These are phyloP conservation scores for Falco rusticolus DNA, from an alignment of 2,797 vertebrate species.

Conservation along the genomic window DNA sequence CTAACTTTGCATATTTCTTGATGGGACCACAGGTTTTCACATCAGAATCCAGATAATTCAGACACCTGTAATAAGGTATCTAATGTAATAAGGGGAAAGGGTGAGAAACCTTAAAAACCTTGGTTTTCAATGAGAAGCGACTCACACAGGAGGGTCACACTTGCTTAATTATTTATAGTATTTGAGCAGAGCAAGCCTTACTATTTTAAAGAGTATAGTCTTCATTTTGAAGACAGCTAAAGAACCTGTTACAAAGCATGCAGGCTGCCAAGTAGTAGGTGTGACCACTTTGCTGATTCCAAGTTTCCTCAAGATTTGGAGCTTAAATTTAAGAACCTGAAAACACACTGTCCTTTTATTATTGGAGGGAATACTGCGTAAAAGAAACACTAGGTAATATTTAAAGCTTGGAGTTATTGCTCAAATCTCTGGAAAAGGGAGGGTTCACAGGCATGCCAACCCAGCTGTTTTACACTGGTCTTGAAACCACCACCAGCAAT, in stretches of 20 bases:
- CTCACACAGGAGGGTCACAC: not conserved
- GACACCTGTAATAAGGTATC: not conserved
- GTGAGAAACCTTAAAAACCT: not conserved
- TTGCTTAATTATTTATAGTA: not conserved
- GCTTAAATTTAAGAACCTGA: not conserved
- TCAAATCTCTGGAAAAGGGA: not conserved
- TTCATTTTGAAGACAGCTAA: not conserved
- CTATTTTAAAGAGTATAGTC: not conserved
- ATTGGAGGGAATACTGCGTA: fast-evolving
- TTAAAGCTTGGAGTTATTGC: not conserved
- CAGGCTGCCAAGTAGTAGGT: not conserved
- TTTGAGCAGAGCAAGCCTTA: not conserved
- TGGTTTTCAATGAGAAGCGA: not conserved
- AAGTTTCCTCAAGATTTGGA: not conserved
- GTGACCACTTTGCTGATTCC: not conserved
- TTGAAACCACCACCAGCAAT: not conserved
- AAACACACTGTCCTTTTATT: fast-evolving
- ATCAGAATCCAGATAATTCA: not conserved
- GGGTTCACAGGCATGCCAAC: not conserved
- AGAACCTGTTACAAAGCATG: fast-evolving
- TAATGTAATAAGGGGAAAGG: not conserved
- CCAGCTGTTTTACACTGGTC: not conserved
- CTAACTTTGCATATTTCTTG: not conserved
- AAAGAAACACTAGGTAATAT: no score
- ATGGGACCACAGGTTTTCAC: not conserved